Base-by-base conservation (phyloP, 2,113 vertebrate genomes). In the Oncorhynchus nerka region DNA sequence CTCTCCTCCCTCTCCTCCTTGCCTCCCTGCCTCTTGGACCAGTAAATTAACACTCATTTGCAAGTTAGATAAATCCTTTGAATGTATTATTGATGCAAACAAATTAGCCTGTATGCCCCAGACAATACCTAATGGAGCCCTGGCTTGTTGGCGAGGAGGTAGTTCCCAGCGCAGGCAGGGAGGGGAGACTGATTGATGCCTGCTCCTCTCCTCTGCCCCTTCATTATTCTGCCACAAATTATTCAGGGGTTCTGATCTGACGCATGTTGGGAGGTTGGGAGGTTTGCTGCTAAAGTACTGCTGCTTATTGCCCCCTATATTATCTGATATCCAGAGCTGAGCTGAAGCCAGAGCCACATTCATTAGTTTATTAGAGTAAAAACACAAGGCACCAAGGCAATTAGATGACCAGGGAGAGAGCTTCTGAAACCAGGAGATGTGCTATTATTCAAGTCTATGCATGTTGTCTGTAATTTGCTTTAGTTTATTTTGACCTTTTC, bases 21-120 rank as follows among this genome's bases (percentile, higher is more conserved):
- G 89, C 85, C 91, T 87, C 88, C 92, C 90, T 81, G 81, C 90
- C 90, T 92, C 88, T 87, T 89, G 89, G 90, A 91, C 91, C 87
- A 89, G 89, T 94, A 93, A 94, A 88, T 89, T 90, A 94, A 92
- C 81, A 84, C 81, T 84, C 93, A 93, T 95, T 94, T 95, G 94
- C 94, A 94, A 95, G 94, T 93, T 91, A 94, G 93, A 94, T 94
- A 93, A 94, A 92, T 88, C 91, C 87, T 93, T 90, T 91, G 94
- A 94, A 90, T 93, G 90, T 92, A 92, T 93, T 93, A 91, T 92
- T 91, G 93, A 94, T 92, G 92, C 93, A 93, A 92, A 93, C 92
- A 94, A 93, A 94, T 88, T 90, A 94, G 92, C 90, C 89, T 76
- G 92, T 85, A 87, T 91, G 89, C 94, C 91, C 88, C 80, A 93